A percentile compares a stretch with the other conserved stretches of the same genome.
phyloP scores from a whole-genome alignment of 2,888 invertebrate genomes.

The Fragum whitleyi region DNA sequence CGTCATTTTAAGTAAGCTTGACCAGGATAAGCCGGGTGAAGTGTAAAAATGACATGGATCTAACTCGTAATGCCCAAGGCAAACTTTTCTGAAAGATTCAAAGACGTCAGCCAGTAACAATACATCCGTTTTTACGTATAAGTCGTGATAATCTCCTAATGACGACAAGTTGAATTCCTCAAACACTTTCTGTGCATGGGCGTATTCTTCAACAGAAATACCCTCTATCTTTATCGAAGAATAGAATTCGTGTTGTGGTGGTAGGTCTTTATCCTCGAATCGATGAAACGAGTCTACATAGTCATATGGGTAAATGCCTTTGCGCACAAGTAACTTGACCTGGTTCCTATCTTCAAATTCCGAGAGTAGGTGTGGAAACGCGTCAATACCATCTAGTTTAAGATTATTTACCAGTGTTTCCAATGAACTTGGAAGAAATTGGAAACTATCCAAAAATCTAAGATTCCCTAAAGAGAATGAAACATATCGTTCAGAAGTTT shows the following conservation, averaged over 20 bases:
- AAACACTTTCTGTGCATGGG: slow-evolving; percentile 38
- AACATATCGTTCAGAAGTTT: slow-evolving; percentile 51
- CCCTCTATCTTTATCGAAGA: slow-evolving; percentile 27
- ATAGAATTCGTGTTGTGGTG: slow-evolving; percentile 28
- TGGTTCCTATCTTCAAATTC: slow-evolving; percentile 9
- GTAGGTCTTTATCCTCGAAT: slow-evolving; percentile 30
- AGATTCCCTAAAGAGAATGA: slow-evolving; percentile 49
- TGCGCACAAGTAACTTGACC: slow-evolving; percentile 23
- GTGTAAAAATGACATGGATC: slow-evolving; percentile 51
- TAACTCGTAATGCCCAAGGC: slow-evolving; percentile 46
- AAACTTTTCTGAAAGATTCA: slow-evolving; percentile 37
- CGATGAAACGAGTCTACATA: slow-evolving; percentile 24
- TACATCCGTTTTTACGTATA: slow-evolving; percentile 47
- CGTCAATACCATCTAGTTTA: slow-evolving; percentile 41
- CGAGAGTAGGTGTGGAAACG: slow-evolving; percentile 41
- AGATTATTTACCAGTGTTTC: slow-evolving; percentile 45
- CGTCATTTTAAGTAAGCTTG: slow-evolving; percentile 42
- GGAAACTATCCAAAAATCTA: slow-evolving; percentile 53
- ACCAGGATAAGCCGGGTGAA: slow-evolving; percentile 43
- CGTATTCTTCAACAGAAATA: slow-evolving; percentile 41
- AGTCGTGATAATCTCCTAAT: slow-evolving; percentile 40
- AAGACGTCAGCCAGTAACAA: slow-evolving; percentile 36
- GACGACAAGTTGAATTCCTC: slow-evolving; percentile 16
- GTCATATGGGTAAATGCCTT: slow-evolving; percentile 37
- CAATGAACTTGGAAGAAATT: slow-evolving; percentile 42